Conservation (phyloP, 2,113 vertebrate genomes). For the Ariopsis seemanni region DNA sequence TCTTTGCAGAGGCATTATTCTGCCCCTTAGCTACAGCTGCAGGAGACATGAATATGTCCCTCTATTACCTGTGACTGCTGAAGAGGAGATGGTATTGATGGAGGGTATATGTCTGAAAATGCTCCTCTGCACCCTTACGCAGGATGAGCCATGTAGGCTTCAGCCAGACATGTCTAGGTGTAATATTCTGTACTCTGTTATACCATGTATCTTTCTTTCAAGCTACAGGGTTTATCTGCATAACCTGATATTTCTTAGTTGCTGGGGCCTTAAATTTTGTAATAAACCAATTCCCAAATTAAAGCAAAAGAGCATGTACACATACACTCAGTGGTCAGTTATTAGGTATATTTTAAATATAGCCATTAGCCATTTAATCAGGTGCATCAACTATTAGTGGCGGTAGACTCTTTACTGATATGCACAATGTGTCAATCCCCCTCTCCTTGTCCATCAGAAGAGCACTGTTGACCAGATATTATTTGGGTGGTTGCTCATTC, state of each 20-base stretch:
- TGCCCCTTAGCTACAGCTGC: neutral
- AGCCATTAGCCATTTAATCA: neutral
- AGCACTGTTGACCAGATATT: neutral
- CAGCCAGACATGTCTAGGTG: neutral
- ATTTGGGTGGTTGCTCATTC: neutral
- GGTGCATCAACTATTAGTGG: neutral
- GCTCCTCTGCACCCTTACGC: neutral
- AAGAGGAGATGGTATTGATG: neutral
- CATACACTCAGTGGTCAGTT: neutral
- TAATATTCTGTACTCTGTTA: neutral
- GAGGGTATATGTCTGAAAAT: neutral
- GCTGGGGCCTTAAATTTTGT: neutral
- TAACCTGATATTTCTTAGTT: neutral
- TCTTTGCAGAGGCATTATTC: neutral
- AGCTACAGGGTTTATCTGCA: neutral
- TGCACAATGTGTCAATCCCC: neutral
- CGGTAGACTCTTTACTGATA: neutral
- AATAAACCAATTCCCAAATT: neutral
- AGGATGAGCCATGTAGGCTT: neutral
- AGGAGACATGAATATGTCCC: neutral
- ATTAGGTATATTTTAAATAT: neutral
- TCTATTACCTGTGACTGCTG: neutral
- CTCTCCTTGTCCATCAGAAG: neutral
- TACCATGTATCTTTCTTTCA: neutral
- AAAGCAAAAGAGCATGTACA: neutral